Base-by-base conservation (phyloP, 2,888 invertebrate genomes). In the Mythimna vitellina region DNA sequence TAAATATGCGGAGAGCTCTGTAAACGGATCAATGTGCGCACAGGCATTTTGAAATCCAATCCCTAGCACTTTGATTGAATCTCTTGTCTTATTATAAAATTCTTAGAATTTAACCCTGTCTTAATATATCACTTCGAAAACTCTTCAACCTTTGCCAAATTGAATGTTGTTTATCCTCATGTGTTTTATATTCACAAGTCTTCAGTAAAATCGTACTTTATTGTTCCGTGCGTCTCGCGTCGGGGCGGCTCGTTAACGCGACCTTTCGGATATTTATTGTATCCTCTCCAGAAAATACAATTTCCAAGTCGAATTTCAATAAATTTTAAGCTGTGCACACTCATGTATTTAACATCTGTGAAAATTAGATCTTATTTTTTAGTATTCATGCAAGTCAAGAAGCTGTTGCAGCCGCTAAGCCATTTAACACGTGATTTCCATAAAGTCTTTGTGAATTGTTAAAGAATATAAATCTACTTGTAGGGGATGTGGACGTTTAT, bases 201-300 rank as follows among this genome's bases (percentile, higher is more conserved):
- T 93, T 92, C 88, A 91, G 90, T 92, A 89, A 92, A 93, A 91
- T 92, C 88, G 93, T 92, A 91, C 92, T 95, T 95, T 95, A 95
- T 95, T 95, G 94, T 94, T 93, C 93, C 92, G 89, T 90, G 90
- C 91, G 89, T 92, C 93, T 92, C 91, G 93, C 92, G 89, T 89
- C 90, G 90, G 91, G 89, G 88, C 91, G 91, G 92, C 94, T 95
- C 94, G 95, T 95, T 95, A 95, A 95, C 95, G 93, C 95, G 94
- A 95, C 95, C 94, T 95, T 94, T 94, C 87, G 91, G 89, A 94
- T 94, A 95, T 95, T 95, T 95, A 95, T 95, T 93, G 93, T 95
- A 95, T 95, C 95, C 95, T 95, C 93, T 92, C 91, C 92, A 94
- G 92, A 94, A 95, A 93, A 94, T 93, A 95, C 94, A 94, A 94